phyloP scores from a whole-genome alignment of 2,888 invertebrate genomes.

The Zootermopsis nevadensis region DNA sequence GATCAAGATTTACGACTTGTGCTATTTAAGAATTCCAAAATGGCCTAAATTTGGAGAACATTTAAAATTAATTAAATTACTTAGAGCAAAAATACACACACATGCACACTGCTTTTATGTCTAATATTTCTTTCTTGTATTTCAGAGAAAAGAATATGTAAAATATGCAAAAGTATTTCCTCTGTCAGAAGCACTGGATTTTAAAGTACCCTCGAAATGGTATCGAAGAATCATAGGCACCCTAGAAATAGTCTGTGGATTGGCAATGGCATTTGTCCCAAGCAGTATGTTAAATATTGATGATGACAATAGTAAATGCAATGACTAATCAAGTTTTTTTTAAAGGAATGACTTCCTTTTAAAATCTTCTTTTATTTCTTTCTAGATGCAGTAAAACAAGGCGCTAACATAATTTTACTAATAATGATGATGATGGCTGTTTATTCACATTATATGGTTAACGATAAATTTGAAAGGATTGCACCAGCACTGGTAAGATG shows the following conservation, averaged over 20 bases:
- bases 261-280: constrained; percentile 84
- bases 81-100: no score
- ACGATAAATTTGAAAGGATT: constrained; percentile 90
- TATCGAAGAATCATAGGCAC: constrained; percentile 86
- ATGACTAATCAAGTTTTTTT: neutral
- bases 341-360: neutral
- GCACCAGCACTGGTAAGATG: constrained; percentile 83
- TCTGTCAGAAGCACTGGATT: constrained; percentile 79
- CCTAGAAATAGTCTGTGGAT: constrained; percentile 85
- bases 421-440: constrained; percentile 88
- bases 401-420: constrained; percentile 86
- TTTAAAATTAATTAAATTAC: no score
- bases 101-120: no score
- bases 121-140: constrained; percentile 56
- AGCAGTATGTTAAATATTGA: constrained; percentile 74
- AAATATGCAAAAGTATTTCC: constrained; percentile 96
- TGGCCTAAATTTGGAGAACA: no score
- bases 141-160: constrained; percentile 93
- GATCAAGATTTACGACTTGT: no score
- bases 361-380: constrained; percentile 56
- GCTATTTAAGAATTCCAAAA: no score
- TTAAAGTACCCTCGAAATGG: constrained; percentile 93
- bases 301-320: neutral
- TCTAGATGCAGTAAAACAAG: constrained; percentile 90
- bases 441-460: constrained; percentile 93